phyloP scores from a whole-genome alignment of 2,888 invertebrate genomes.

The Gandaritis pyraliata region DNA sequence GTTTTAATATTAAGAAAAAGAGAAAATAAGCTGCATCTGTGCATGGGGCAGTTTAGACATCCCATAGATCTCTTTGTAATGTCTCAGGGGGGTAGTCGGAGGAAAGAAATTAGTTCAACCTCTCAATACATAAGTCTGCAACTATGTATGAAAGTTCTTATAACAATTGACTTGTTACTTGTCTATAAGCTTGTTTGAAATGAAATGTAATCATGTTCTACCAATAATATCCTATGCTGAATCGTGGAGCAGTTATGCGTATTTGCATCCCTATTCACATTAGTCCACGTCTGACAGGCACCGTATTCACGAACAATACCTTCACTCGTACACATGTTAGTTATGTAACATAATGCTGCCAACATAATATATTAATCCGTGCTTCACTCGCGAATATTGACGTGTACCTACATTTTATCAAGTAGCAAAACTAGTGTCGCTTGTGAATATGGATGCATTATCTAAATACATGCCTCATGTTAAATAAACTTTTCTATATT shows the following conservation, averaged over 20 bases:
- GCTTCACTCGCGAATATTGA: background rate
- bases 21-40: no score
- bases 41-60: no score
- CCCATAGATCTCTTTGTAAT: no score
- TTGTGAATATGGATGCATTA: constrained; percentile 10
- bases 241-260: background rate
- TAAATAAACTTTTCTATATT: constrained; percentile 35
- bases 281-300: constrained; percentile 1
- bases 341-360: background rate
- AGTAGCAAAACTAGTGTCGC: background rate
- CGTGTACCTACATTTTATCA: background rate
- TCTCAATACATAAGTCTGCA: no score
- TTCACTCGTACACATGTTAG: no score
- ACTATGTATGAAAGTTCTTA: no score
- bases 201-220: constrained; percentile 7
- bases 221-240: constrained; percentile 17
- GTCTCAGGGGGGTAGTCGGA: no score
- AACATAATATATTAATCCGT: background rate
- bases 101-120: no score
- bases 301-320: constrained; percentile 11
- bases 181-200: no score
- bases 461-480: background rate
- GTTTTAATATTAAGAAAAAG: no score
- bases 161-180: no score
- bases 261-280: constrained; percentile 6